Percentiles rank a stretch among this genome's conserved stretches.
phyloP scores from a whole-genome alignment of 2,113 vertebrate genomes.

The Murina feae region DNA sequence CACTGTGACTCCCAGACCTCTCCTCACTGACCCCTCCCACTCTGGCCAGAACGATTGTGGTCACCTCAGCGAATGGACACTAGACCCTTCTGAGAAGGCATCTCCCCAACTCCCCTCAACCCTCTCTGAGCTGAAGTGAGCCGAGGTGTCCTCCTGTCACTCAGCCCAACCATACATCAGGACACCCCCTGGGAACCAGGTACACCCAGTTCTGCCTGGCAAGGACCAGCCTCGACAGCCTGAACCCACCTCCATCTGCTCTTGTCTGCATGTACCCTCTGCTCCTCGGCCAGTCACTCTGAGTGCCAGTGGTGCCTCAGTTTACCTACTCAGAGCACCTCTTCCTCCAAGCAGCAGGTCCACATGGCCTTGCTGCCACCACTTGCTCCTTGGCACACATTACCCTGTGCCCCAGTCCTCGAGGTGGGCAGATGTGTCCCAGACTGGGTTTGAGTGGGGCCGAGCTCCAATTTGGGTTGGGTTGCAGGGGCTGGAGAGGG shows the following conservation, averaged over 20 bases:
- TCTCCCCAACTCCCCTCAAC: rapidly evolving
- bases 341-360: background rate
- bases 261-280: background rate
- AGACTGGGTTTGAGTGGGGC: background rate
- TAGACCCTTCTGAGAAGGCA: background rate
- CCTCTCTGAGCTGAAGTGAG: rapidly evolving
- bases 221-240: rapidly evolving
- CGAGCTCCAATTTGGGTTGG: too few species aligned
- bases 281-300: background rate
- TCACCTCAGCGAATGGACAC: background rate
- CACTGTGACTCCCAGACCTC: rapidly evolving
- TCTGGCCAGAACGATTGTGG: background rate
- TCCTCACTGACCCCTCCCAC: rapidly evolving
- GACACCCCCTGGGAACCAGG: background rate
- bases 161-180: background rate
- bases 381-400: rapidly evolving
- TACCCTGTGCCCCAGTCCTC: background rate
- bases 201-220: rapidly evolving
- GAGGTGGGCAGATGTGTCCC: rapidly evolving
- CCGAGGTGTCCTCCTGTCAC: background rate
- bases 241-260: background rate
- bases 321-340: background rate
- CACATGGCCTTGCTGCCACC: rapidly evolving
- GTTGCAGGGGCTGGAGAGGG: too few species aligned
- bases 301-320: rapidly evolving